These are phyloP conservation scores for Myotis davidii DNA, from an alignment of 2,113 vertebrate genomes.

Conservation along the genomic window DNA sequence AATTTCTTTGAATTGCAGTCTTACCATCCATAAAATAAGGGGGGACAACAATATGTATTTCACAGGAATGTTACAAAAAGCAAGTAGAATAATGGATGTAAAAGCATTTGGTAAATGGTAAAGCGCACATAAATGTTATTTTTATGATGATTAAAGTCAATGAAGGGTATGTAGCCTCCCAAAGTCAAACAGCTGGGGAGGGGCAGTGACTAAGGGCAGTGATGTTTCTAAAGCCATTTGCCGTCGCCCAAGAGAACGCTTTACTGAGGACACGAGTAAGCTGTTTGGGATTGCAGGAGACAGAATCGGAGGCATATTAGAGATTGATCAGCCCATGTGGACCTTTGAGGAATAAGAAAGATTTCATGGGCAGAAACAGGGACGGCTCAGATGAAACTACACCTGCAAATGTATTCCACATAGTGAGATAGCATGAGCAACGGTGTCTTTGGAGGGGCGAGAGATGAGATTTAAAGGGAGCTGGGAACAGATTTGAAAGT, in stretches of 20 bases:
- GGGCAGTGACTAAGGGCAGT: background rate
- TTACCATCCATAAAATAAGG: background rate
- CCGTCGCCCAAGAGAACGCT: background rate
- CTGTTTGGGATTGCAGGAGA: background rate
- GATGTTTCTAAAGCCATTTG: background rate
- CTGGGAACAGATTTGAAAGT: background rate
- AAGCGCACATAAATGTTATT: background rate
- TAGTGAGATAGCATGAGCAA: background rate
- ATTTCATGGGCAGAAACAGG: background rate
- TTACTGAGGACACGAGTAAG: background rate
- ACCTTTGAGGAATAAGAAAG: background rate
- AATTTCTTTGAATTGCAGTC: background rate
- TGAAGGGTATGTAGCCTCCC: background rate
- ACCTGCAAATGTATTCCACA: background rate
- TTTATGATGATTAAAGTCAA: background rate
- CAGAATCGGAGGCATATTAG: background rate
- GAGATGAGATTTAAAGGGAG: background rate
- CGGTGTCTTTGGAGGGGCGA: background rate
- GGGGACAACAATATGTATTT: background rate
- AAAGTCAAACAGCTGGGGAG: background rate
- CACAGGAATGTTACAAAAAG: background rate
- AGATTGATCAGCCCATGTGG: background rate
- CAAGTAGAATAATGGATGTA: background rate
- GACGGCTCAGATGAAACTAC: background rate
- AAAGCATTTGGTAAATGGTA: background rate